phyloP scores from a whole-genome alignment of 2,888 invertebrate genomes.

The Drosophila incognita region DNA sequence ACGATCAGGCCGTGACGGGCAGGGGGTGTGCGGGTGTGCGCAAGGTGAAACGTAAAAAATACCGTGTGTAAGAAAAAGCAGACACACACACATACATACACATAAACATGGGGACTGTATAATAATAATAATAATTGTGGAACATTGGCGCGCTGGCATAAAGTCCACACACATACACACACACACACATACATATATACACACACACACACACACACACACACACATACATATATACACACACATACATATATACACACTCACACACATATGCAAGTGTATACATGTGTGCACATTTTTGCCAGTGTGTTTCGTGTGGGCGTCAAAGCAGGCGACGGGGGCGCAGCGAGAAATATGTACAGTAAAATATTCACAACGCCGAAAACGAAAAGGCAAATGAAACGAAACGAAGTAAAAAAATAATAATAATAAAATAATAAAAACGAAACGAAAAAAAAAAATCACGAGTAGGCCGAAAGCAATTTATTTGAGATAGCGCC shows the following conservation, averaged over 20 bases:
- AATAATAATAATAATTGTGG: conserved; percentile 75
- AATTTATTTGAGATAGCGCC: conserved; percentile 71
- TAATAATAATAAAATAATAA: conserved; percentile 33
- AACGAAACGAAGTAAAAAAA: conserved; percentile 40
- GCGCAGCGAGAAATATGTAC: conserved; percentile 55
- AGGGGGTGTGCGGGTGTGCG: conserved; percentile 48
- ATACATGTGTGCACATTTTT: conserved; percentile 32
- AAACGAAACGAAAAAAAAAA: conserved; percentile 41
- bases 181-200: conserved; percentile 22
- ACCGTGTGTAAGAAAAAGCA: conserved; percentile 49
- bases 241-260: conserved; percentile 19
- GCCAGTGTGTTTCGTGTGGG: conserved; percentile 45
- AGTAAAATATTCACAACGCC: conserved; percentile 55
- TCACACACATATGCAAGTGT: conserved; percentile 7
- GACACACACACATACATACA: conserved; percentile 23
- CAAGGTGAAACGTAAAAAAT: conserved; percentile 74
- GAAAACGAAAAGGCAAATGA: conserved; percentile 55
- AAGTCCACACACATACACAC: conserved; percentile 39
- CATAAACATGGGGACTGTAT: conserved; percentile 44
- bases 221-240: conserved; percentile 24
- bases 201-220: conserved; percentile 2
- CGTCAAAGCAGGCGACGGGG: conserved; percentile 26
- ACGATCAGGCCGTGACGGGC: conserved; percentile 13
- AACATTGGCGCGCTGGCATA: conserved; percentile 63
- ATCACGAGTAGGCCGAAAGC: conserved; percentile 81